A percentile compares a stretch with the other conserved stretches of the same genome.
These are phyloP conservation scores for Maniola hyperantus DNA, from an alignment of 2,888 invertebrate genomes.

Conservation along the genomic window DNA sequence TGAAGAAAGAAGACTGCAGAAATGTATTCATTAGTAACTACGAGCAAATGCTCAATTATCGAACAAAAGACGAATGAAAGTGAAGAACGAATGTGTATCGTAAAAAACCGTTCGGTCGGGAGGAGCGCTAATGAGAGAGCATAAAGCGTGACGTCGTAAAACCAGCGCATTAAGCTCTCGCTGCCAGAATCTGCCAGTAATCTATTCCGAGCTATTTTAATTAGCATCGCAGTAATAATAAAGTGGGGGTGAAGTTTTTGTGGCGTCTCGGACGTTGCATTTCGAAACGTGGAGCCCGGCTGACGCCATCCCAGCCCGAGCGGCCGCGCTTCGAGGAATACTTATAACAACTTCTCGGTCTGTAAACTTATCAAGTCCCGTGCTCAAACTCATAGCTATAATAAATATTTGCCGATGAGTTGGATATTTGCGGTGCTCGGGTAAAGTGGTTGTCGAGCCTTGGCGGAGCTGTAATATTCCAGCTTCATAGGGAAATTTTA, in stretches of 20 bases:
- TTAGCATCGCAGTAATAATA: slow-evolving; percentile 78
- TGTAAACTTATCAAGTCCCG: slow-evolving; percentile 60
- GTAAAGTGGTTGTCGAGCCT: slow-evolving; percentile 41
- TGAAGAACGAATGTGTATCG: slow-evolving; percentile 61
- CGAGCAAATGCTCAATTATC: slow-evolving; percentile 24
- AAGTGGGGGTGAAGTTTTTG: slow-evolving; percentile 75
- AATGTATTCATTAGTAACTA: slow-evolving; percentile 20
- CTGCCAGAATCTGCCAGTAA: slow-evolving; percentile 77
- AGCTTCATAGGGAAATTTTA: slow-evolving; percentile 12
- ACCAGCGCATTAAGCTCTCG: slow-evolving; percentile 75
- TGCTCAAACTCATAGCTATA: slow-evolving; percentile 60
- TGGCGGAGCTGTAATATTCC: slow-evolving; percentile 14
- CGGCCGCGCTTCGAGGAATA: slow-evolving; percentile 52
- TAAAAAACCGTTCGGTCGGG: slow-evolving; percentile 68
- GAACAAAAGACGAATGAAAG: slow-evolving; percentile 41
- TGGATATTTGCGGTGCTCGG: slow-evolving; percentile 39
- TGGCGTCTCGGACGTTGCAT: slow-evolving; percentile 67
- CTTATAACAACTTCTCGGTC: slow-evolving; percentile 68
- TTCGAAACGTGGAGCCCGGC: slow-evolving; percentile 55
- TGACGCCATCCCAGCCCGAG: slow-evolving; percentile 39
- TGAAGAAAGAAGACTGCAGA: not conserved
- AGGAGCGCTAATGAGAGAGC: slow-evolving; percentile 77
- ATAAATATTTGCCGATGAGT: slow-evolving; percentile 51
- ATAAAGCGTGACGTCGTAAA: slow-evolving; percentile 81
- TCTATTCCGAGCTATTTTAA: slow-evolving; percentile 81